These are phyloP conservation scores for Himalopsyche kuldschensis DNA, from an alignment of 2,888 invertebrate species.

Conservation along the genomic window DNA sequence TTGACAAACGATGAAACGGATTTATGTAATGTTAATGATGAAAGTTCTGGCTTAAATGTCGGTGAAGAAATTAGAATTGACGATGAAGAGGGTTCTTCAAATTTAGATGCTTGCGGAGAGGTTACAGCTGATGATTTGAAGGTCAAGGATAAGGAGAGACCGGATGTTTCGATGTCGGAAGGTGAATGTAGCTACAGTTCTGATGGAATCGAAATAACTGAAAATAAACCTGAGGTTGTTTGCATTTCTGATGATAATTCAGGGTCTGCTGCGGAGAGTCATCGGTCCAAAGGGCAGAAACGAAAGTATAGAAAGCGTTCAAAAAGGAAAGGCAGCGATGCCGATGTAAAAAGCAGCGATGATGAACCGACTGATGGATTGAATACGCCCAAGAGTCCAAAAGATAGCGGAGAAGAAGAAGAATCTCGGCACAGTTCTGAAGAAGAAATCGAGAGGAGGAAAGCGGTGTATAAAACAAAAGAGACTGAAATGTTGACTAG, in stretches of 20 bases:
- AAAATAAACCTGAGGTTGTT: slow-evolving; percentile 54
- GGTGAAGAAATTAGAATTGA: neutral
- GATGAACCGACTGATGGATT: neutral
- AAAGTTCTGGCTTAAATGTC: neutral
- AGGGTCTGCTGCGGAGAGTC: neutral
- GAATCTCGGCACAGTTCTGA: neutral
- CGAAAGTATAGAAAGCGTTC: slow-evolving; percentile 48
- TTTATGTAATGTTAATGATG: neutral
- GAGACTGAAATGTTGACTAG: neutral
- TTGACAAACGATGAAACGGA: neutral
- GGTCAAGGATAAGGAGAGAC: neutral
- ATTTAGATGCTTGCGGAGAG: neutral
- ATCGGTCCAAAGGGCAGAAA: slow-evolving; percentile 35
- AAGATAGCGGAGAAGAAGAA: neutral
- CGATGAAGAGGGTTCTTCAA: neutral
- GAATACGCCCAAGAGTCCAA: too few relatives aligned
- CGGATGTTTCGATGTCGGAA: slow-evolving; percentile 43
- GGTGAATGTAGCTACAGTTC: slow-evolving; percentile 51
- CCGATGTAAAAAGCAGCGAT: slow-evolving; percentile 42
- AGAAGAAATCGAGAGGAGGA: neutral
- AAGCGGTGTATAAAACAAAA: neutral
- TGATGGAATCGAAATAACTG: slow-evolving; percentile 48
- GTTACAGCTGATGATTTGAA: neutral
- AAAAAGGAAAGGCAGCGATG: slow-evolving; percentile 50
- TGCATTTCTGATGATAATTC: slow-evolving; percentile 57